Percentiles rank a stretch among this genome's conserved stretches.
These are phyloP conservation scores for Pachypanchax playfairii DNA, from an alignment of 2,113 vertebrate species.

Conservation along the genomic window DNA sequence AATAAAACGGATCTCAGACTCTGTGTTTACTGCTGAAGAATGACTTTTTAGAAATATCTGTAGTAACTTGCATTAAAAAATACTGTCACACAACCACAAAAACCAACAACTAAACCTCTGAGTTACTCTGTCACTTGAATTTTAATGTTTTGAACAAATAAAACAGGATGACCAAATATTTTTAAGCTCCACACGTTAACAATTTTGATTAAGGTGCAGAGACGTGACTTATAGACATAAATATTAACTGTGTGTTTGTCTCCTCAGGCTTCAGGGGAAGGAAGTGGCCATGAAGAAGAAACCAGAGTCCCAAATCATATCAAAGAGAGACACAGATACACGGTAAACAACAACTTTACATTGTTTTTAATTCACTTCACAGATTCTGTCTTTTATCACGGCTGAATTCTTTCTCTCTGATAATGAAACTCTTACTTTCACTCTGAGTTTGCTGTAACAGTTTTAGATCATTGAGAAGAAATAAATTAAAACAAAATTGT, in stretches of 20 bases:
- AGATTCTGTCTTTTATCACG: background rate
- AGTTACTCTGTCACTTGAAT: too few relatives aligned
- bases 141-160: too few relatives aligned
- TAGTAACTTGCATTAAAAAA: background rate
- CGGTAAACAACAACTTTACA: conserved; percentile 46
- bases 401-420: background rate
- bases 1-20: too few relatives aligned
- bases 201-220: too few relatives aligned
- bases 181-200: too few relatives aligned
- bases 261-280: conserved; percentile 72
- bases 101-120: too few relatives aligned
- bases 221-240: too few relatives aligned
- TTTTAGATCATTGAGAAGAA: background rate
- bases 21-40: too few relatives aligned
- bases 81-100: too few relatives aligned
- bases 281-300: conserved; percentile 52
- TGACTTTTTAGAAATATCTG: background rate
- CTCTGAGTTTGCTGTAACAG: background rate
- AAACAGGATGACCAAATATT: too few relatives aligned
- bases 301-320: conserved; percentile 14
- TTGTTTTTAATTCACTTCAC: background rate
- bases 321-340: conserved; percentile 28
- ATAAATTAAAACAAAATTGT: too few relatives aligned
- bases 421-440: too few relatives aligned
- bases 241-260: conserved; percentile 15